A percentile compares a stretch with the other conserved stretches of the same genome.
phyloP scores from a whole-genome alignment of 2,797 vertebrate genomes.

The Anas acuta region DNA sequence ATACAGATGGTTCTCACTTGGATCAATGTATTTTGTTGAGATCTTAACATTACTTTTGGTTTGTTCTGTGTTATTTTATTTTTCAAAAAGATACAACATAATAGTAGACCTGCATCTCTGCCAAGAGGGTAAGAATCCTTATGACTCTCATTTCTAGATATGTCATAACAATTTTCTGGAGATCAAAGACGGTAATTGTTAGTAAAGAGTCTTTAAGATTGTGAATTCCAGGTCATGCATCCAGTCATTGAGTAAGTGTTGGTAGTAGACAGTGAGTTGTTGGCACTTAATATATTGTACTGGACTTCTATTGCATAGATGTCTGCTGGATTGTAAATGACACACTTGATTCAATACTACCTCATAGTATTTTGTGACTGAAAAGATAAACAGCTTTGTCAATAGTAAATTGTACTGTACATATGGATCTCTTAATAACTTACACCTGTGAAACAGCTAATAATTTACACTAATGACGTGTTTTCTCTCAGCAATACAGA shows the following conservation, averaged over 20 bases:
- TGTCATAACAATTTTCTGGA: constrained; percentile 6
- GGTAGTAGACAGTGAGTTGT: not conserved
- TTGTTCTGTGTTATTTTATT: not conserved
- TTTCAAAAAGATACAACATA: not conserved
- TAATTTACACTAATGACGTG: not conserved
- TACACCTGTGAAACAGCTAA: not conserved
- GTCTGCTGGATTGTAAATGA: not conserved
- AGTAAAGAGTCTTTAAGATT: not conserved
- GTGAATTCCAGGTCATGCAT: not conserved
- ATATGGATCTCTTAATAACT: not conserved
- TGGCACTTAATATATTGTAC: not conserved
- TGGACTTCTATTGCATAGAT: not conserved
- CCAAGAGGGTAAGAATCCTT: constrained; percentile 12
- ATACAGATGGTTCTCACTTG: not conserved
- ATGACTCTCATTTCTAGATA: constrained; percentile 36
- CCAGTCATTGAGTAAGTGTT: not conserved
- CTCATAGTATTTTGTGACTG: not conserved
- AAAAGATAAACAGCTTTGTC: not conserved
- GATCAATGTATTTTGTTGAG: not conserved
- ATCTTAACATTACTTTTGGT: constrained; percentile 14
- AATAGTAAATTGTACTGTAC: not conserved
- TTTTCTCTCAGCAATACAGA: not conserved
- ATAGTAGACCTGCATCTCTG: constrained; percentile 50
- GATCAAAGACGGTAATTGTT: not conserved
- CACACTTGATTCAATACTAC: not conserved